Evolutionary conservation across 2,113 vertebrate genomes (phyloP).

Genomic region (Anolis sagrei): DNA sequence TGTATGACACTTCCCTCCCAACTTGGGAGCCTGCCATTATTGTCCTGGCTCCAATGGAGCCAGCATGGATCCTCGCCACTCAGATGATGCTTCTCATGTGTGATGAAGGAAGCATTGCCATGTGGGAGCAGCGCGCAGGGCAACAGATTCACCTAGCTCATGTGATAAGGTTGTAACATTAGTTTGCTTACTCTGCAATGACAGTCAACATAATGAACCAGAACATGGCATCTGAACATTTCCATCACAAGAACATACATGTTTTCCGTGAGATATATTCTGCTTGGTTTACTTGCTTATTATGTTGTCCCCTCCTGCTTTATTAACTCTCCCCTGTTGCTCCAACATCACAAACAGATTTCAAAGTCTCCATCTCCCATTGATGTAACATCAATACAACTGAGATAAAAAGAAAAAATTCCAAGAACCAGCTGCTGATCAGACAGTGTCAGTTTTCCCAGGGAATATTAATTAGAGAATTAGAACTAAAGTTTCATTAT

Average conservation of each 20-base stretch:
- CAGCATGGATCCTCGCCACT: too few species aligned
- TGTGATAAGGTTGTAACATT: too few species aligned
- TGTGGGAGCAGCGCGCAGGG: too few species aligned
- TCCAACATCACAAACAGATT: slow-evolving; percentile 49
- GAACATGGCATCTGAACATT: not conserved
- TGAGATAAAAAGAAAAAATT: slow-evolving; percentile 54
- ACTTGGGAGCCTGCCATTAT: too few species aligned
- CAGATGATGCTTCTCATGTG: too few species aligned
- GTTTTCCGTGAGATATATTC: not conserved
- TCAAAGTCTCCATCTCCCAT: slow-evolving; percentile 39
- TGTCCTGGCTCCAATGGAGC: too few species aligned
- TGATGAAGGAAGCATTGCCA: too few species aligned
- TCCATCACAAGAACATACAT: not conserved
- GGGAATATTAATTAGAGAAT: slow-evolving; percentile 50
- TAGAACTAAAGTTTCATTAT: slow-evolving; percentile 53
- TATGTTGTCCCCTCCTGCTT: not conserved
- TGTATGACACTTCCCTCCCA: too few species aligned
- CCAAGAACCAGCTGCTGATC: slow-evolving; percentile 31
- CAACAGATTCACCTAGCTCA: too few species aligned
- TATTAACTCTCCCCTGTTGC: slow-evolving; percentile 9
- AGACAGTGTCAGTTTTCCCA: not conserved
- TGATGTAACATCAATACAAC: slow-evolving; percentile 62
- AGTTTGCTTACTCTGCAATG: not conserved
- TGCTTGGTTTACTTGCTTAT: not conserved
- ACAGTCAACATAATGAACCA: not conserved